Conservation (phyloP, 1,140 invertebrate genomes). For the Cydia fagiglandana region DNA sequence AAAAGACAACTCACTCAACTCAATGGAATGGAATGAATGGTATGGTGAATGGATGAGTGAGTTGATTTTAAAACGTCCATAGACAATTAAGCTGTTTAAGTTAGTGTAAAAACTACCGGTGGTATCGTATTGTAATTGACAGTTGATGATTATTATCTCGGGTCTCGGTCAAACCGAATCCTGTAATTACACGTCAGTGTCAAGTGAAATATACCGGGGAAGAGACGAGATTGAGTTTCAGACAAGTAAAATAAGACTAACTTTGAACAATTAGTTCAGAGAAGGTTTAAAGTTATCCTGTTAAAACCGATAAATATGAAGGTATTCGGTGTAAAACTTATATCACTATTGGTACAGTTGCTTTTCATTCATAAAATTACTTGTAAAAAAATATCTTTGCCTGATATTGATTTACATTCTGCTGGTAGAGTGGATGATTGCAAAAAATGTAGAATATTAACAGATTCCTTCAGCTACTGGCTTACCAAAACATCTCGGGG, state of each 20-base stretch:
- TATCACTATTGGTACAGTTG: background rate
- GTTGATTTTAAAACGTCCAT: background rate
- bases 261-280: background rate
- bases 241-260: background rate
- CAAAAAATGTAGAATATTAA: slow-evolving; percentile 58
- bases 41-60: background rate
- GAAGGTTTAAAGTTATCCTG: background rate
- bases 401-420: slow-evolving; percentile 59
- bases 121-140: background rate
- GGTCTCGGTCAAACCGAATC: background rate
- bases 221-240: background rate
- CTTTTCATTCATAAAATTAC: slow-evolving; percentile 9
- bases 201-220: background rate
- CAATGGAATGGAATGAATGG: too few relatives aligned
- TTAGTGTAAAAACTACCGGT: background rate
- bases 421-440: slow-evolving; percentile 53
- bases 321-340: background rate
- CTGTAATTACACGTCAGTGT: background rate
- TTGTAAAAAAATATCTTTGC: slow-evolving; percentile 38
- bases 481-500: slow-evolving; percentile 92
- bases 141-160: background rate
- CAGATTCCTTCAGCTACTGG: slow-evolving; percentile 67
- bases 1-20: too few relatives aligned
- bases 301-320: slow-evolving; percentile 9
- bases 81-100: background rate